These are phyloP conservation scores for Odontamblyopus rebecca DNA, from an alignment of 2,797 vertebrate species.

Conservation along the genomic window DNA sequence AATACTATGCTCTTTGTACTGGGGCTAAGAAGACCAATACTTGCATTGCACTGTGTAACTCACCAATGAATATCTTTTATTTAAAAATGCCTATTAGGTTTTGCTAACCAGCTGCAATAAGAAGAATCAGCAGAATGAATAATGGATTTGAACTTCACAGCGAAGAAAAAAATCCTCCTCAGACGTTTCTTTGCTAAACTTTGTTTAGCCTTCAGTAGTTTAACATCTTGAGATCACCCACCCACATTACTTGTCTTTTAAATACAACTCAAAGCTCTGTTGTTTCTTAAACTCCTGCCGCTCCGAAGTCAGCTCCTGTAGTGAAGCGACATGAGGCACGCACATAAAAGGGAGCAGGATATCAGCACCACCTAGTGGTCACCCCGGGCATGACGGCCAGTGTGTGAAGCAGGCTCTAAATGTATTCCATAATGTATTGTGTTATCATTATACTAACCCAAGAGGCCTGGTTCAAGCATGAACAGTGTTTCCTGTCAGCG, in stretches of 20 bases:
- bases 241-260: constrained; percentile 26
- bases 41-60: constrained; percentile 24
- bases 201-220: constrained; percentile 50
- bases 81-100: constrained; percentile 61
- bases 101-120: constrained; percentile 58
- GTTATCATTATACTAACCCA: constrained; percentile 26
- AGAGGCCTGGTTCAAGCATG: background rate
- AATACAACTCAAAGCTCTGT: constrained; percentile 66
- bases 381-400: constrained; percentile 5
- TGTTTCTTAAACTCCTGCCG: constrained; percentile 50
- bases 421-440: constrained; percentile 13
- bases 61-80: constrained; percentile 61
- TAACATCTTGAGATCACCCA: constrained; percentile 50
- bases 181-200: constrained; percentile 42
- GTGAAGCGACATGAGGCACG: constrained; percentile 34
- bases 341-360: constrained; percentile 48
- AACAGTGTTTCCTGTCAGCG: constrained; percentile 22
- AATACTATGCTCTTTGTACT: background rate
- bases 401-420: constrained; percentile 13
- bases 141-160: constrained; percentile 61
- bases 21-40: background rate
- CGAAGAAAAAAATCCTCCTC: constrained; percentile 47
- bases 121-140: constrained; percentile 72
- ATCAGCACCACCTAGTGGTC: constrained; percentile 79
- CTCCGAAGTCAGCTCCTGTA: constrained; percentile 50